phyloP scores from a whole-genome alignment of 2,113 vertebrate species.

The Himantopus leucocephalus region DNA sequence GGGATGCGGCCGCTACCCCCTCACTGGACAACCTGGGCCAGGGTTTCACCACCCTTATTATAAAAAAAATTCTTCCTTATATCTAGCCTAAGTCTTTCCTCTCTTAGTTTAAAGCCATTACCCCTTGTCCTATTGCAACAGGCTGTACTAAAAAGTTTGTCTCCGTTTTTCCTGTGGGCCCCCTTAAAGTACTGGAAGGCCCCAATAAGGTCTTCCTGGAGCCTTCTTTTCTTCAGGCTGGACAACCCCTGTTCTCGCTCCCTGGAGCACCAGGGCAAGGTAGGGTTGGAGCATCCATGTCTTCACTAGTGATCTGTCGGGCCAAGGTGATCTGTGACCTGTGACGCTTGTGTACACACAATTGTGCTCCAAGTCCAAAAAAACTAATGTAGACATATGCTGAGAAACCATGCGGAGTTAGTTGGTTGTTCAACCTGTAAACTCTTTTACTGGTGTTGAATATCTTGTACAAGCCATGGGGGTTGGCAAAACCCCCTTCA shows the following conservation, averaged over 20 bases:
- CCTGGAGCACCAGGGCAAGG: background rate
- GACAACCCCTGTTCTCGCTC: rapidly evolving
- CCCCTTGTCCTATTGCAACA: background rate
- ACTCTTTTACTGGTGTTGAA: background rate
- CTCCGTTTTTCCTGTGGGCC: background rate
- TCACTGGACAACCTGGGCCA: background rate
- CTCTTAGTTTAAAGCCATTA: background rate
- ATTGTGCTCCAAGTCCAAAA: background rate
- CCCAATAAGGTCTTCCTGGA: background rate
- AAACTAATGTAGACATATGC: rapidly evolving
- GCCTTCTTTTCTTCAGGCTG: background rate
- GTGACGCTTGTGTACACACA: too few relatives aligned
- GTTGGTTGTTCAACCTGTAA: background rate
- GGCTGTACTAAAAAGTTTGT: background rate
- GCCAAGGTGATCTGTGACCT: background rate
- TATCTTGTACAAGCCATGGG: background rate
- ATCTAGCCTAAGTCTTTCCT: background rate
- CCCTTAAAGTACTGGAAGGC: background rate
- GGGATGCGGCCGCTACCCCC: background rate
- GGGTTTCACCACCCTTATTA: background rate
- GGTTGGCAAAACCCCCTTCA: rapidly evolving
- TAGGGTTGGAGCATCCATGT: background rate
- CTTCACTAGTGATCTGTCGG: background rate
- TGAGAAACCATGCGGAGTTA: background rate
- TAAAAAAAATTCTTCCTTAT: background rate